Base-by-base conservation (phyloP, 2,113 vertebrate species). In the Stercorarius parasiticus region DNA sequence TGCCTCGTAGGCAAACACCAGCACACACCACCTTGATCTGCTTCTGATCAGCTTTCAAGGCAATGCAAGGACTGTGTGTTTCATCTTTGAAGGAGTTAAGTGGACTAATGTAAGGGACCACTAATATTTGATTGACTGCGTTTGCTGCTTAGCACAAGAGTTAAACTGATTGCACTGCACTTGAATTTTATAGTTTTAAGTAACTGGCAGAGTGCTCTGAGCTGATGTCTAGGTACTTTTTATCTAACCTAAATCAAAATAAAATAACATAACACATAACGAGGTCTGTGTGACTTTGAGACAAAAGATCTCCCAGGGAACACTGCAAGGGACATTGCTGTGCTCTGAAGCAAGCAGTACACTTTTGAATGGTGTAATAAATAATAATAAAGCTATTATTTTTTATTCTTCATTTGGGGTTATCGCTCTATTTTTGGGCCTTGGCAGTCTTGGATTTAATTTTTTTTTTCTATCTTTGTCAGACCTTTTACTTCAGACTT, bases 161-260 rank as follows among this genome's bases (percentile, higher is more conserved):
- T 86, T 95, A 78, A 93, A 81, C 40, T 87, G 79, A 94, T 59
- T 42, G 65, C 77, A 64, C 25, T 58, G 49, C 70, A 84, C 52
- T 91, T 91, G 36, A 86, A 62, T 84, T 86, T 92, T 84, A 95
- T 18, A 88, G 70, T 52, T 91, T 79, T 56, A 69, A 91, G 56
- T 86, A 95, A 90, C 23, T 53, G 76, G 50, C 34, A 95, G 72
- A 90, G 13, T 76, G 42, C 56, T 95, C 72, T 43, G 73, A 65
- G 59, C 11, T 80, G 50, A 64, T 55, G n/a, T 72, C 88, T 64
- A 81, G 47, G 65, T 47, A 74, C 19, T 82, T 96, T 81, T 90
- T 84, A 95, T 58, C 47, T 64, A 76, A 91, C 82, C 69, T 94
- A 82, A 95, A 95, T 79, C 77, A 95, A 97, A 92, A 89, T 78